Evolutionary conservation across 2,797 vertebrate genomes (phyloP).

Genomic region (Potorous gilbertii): DNA sequence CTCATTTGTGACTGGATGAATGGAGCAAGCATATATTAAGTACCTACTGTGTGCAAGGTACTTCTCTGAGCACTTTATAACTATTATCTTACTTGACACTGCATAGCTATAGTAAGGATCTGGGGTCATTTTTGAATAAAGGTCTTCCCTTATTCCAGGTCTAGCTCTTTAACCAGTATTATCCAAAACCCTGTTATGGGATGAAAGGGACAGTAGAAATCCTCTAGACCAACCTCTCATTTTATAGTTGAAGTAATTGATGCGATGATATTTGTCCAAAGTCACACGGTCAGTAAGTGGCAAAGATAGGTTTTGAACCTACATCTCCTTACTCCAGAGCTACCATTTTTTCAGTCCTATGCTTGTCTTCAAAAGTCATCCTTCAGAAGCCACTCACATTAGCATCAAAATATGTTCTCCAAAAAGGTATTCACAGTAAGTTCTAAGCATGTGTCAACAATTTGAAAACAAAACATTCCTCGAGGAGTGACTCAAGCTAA

Average conservation of each 20-base stretch:
- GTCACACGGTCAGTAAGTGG: neutral
- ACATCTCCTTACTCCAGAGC: neutral
- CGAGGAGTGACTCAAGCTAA: neutral
- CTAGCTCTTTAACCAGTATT: neutral
- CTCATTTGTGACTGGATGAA: neutral
- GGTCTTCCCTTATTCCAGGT: too few relatives aligned
- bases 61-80: neutral
- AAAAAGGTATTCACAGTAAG: too few relatives aligned
- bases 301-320: neutral
- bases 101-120: neutral
- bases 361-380: neutral
- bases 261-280: neutral
- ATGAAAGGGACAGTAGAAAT: neutral
- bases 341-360: neutral
- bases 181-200: neutral
- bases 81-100: neutral
- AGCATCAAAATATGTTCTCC: too few relatives aligned
- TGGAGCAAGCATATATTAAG: neutral
- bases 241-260: neutral
- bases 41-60: neutral
- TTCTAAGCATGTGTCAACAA: too few relatives aligned
- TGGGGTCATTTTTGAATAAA: too few relatives aligned
- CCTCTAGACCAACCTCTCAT: neutral
- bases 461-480: neutral
- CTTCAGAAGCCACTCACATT: neutral